Conservation (phyloP, 2,797 vertebrate genomes). For the Acanthopagrus latus region DNA sequence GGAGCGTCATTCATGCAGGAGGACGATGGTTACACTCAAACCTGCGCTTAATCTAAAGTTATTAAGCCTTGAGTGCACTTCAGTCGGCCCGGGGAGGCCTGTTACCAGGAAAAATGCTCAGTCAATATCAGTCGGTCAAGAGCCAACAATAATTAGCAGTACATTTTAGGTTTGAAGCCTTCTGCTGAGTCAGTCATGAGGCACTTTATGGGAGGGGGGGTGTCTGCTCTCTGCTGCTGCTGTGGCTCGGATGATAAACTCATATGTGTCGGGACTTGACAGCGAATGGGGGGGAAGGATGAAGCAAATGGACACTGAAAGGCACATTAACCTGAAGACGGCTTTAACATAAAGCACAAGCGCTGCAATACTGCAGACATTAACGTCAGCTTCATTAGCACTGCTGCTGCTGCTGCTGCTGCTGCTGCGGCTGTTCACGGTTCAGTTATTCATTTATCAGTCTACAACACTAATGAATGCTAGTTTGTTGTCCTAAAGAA, state of each 20-base stretch:
- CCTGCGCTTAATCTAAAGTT: neutral
- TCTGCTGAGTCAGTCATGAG: slow-evolving; percentile 56
- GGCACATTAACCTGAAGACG: slow-evolving; percentile 14
- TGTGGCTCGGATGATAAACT: slow-evolving; percentile 38
- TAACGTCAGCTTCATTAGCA: slow-evolving; percentile 11
- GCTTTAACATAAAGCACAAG: slow-evolving; percentile 9
- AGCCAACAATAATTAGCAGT: slow-evolving; percentile 47
- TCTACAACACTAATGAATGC: too few species aligned
- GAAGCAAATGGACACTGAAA: slow-evolving; percentile 18
- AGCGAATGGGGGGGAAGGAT: slow-evolving; percentile 14
- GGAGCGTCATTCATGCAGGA: neutral
- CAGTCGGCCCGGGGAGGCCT: slow-evolving; percentile 6
- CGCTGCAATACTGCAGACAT: slow-evolving; percentile 3
- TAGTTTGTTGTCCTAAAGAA: too few species aligned
- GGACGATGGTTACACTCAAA: neutral
- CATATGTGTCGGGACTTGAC: slow-evolving; percentile 21
- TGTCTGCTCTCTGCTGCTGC: slow-evolving; percentile 14
- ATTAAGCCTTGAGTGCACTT: slow-evolving; percentile 4
- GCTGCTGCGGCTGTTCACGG: too few species aligned
- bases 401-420: too few species aligned
- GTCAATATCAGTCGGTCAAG: slow-evolving; percentile 10
- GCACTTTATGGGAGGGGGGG: slow-evolving; percentile 31
- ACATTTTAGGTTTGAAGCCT: slow-evolving; percentile 40
- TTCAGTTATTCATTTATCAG: too few species aligned
- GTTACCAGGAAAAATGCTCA: slow-evolving; percentile 29